A percentile compares a stretch with the other conserved stretches of the same genome.
Conservation (phyloP, 2,797 vertebrate species). For the Trachops cirrhosus region DNA sequence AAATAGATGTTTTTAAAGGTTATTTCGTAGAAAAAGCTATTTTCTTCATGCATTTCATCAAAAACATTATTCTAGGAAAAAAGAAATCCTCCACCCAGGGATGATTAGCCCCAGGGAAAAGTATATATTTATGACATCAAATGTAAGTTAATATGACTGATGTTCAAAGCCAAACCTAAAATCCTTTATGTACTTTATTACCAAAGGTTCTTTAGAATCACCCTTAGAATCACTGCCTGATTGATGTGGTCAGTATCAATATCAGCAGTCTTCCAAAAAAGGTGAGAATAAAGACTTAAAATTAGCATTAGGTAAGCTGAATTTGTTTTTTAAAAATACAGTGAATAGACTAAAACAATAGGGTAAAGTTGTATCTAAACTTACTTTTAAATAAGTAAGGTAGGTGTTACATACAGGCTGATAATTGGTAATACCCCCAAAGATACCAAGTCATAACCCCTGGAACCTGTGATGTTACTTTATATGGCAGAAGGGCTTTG, state of each 20-base stretch:
- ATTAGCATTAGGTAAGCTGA: not conserved
- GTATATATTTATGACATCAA: not conserved
- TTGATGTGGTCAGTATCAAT: not conserved
- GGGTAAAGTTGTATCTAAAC: not conserved
- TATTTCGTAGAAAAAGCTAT: not conserved
- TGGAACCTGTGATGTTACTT: not conserved
- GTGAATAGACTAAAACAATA: not conserved
- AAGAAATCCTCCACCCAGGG: not conserved
- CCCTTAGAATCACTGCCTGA: not conserved
- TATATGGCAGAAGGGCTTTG: not conserved
- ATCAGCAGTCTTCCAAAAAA: not conserved
- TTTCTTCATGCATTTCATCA: not conserved
- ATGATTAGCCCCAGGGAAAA: not conserved
- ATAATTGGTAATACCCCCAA: too few relatives aligned
- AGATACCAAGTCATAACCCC: not conserved
- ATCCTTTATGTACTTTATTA: not conserved
- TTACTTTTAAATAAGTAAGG: not conserved
- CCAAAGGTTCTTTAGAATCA: not conserved
- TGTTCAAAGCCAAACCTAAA: not conserved
- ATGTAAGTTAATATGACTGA: not conserved
- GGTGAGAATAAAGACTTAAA: not conserved
- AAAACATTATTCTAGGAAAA: not conserved
- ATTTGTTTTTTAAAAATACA: not conserved
- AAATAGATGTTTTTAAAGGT: not conserved
- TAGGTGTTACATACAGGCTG: not conserved